phyloP scores from a whole-genome alignment of 2,797 vertebrate species.

The Scyliorhinus canicula region DNA sequence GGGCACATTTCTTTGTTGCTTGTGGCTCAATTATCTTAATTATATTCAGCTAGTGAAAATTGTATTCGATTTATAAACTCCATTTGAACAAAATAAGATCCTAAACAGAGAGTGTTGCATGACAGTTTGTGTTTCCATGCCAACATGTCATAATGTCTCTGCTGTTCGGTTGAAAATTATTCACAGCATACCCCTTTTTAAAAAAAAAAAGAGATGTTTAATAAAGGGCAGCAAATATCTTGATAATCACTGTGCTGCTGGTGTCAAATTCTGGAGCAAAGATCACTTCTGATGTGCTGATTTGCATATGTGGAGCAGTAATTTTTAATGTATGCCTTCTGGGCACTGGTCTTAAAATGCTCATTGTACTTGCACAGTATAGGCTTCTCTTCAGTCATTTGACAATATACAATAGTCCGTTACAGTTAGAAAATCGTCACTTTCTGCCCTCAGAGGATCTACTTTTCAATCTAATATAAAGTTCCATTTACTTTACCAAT shows the following conservation, averaged over 20 bases:
- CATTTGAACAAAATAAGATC: background rate
- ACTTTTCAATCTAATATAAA: too few relatives aligned
- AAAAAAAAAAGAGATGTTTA: background rate
- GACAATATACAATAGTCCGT: background rate
- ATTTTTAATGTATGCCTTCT: background rate
- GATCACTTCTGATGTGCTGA: background rate
- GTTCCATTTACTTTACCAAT: conserved; percentile 31
- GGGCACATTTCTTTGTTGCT: background rate
- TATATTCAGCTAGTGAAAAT: background rate
- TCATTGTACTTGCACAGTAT: too few relatives aligned
- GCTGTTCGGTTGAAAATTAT: background rate
- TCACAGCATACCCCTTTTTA: background rate
- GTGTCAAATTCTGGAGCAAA: background rate
- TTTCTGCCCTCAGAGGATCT: too few relatives aligned
- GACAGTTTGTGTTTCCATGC: background rate
- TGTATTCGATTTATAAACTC: background rate
- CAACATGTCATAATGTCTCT: background rate
- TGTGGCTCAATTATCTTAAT: background rate
- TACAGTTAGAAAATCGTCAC: too few relatives aligned
- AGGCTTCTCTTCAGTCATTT: background rate
- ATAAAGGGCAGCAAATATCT: background rate
- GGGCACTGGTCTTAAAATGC: background rate
- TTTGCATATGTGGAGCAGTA: background rate
- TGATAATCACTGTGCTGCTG: background rate
- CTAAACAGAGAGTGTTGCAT: background rate